A percentile compares a stretch with the other conserved stretches of the same genome.
Conservation (phyloP, 2,888 invertebrate genomes). For the Calameuta idolon region DNA sequence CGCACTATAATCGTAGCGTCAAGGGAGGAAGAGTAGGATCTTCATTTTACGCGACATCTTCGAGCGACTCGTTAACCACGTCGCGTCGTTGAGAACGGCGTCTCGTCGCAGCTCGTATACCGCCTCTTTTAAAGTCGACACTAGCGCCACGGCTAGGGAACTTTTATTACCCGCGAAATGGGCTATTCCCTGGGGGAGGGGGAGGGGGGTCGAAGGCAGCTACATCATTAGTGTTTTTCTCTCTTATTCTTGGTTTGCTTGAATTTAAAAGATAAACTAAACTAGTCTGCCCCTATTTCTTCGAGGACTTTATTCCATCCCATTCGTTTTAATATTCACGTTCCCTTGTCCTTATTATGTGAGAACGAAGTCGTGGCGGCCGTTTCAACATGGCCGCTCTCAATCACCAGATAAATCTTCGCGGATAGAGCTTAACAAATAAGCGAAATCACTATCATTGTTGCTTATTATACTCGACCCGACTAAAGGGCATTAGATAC, state of each 20-base stretch:
- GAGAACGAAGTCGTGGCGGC: neutral
- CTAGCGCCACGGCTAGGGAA: slow-evolving; percentile 35
- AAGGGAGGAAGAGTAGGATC: neutral
- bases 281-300: neutral
- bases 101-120: neutral
- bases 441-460: slow-evolving; percentile 23
- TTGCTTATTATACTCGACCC: slow-evolving; percentile 34
- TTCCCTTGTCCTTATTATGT: neutral
- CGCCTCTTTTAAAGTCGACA: slow-evolving; percentile 10
- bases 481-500: neutral
- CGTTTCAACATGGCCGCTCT: neutral
- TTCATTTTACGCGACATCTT: slow-evolving; percentile 1
- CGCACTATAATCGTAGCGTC: neutral
- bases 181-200: slow-evolving; percentile 41
- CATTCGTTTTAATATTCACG: neutral
- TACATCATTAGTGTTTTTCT: slow-evolving; percentile 48
- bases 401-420: neutral
- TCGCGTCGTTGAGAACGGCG: slow-evolving; percentile 1
- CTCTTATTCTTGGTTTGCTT: neutral
- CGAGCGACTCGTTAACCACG: neutral
- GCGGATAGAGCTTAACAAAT: neutral
- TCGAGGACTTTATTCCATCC: neutral
- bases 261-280: neutral
- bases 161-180: slow-evolving; percentile 53
- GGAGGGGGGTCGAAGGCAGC: slow-evolving; percentile 41